Evolutionary conservation across 2,113 vertebrate genomes (phyloP), one percentile per base, ranked within the genome.

Genomic region (Malurus alboscapulatus): DNA sequence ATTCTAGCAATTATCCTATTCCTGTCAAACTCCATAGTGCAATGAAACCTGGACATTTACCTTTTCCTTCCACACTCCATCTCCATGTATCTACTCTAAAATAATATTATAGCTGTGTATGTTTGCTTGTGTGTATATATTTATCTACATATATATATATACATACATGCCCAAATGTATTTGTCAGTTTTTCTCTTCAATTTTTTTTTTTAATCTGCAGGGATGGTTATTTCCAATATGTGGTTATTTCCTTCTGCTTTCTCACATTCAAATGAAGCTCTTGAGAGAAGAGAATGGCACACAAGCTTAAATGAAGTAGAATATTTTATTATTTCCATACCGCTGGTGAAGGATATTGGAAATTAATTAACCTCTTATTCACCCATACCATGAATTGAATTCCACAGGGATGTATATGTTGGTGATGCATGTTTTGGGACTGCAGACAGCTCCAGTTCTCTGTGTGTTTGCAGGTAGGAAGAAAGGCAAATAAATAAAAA

Each of bases 291-390:
- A 20, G 24, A 90, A 92, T 82, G 38, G 10, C 22, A 58, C 27
- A 34, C 6, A 59, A 53, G 42, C 84, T 69, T 94, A 91, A 80
- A 42, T 80, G 54, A 94, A 88, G 36, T 48, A 53, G 47, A 73
- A 62, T 32, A 76, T 73, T 71, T 67, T 79, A 54, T 47, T 81
- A 86, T 94, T 94, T 94, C 50, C 27, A 4, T 87, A 89, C 14
- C 9, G 55, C 25, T 90, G 55, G 42, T 81, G 44, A 77, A 81
- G 36, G 40, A 59, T 68, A 48, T 53, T 90, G 71, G 54, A 82
- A 96, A 93, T 53, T 1, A 88, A 65, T 83, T 73, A 91, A 83
- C 17, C 18, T 79, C 25, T 88, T 93, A n/a, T 74, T 91, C 40
- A 92, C 27, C 48, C 58, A 34, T 27, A 38, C 17, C 26, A 71